These are phyloP conservation scores for Drosophila tropicalis DNA, from an alignment of 1,140 invertebrate genomes.

Conservation along the genomic window DNA sequence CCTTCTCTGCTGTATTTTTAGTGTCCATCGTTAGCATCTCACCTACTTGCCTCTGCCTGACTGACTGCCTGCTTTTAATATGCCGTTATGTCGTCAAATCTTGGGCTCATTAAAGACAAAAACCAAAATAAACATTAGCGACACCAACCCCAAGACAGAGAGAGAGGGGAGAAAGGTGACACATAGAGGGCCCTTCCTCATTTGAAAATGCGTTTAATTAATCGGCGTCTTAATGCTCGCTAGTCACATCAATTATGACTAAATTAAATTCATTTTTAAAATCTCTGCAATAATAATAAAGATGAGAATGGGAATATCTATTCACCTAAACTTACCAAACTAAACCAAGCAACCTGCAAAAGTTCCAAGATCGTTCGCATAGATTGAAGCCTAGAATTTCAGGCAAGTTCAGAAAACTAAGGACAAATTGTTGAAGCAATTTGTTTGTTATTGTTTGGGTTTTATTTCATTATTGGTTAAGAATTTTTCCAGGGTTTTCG, in stretches of 20 bases:
- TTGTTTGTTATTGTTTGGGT: constrained; percentile 16
- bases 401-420: too few species aligned
- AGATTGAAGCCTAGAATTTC: too few species aligned
- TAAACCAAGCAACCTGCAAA: too few species aligned
- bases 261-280: constrained; percentile 64
- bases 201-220: constrained; percentile 49
- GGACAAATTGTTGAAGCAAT: too few species aligned
- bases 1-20: constrained; percentile 69
- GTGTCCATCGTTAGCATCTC: constrained; percentile 59
- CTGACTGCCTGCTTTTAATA: constrained; percentile 65
- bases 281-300: not conserved
- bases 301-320: too few species aligned
- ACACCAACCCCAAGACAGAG: not conserved
- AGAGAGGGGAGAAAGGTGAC: not conserved
- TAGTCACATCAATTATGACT: constrained; percentile 56
- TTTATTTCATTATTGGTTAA: too few species aligned
- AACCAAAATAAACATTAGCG: constrained; percentile 38
- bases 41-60: constrained; percentile 24
- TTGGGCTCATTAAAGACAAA: constrained; percentile 66
- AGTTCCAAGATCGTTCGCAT: too few species aligned
- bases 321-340: too few species aligned
- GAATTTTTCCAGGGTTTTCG: too few species aligned
- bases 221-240: constrained; percentile 59
- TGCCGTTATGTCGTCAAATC: constrained; percentile 77
- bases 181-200: constrained; percentile 8